Base-by-base conservation (phyloP, 2,797 vertebrate species). In the Salarias fasciatus region DNA sequence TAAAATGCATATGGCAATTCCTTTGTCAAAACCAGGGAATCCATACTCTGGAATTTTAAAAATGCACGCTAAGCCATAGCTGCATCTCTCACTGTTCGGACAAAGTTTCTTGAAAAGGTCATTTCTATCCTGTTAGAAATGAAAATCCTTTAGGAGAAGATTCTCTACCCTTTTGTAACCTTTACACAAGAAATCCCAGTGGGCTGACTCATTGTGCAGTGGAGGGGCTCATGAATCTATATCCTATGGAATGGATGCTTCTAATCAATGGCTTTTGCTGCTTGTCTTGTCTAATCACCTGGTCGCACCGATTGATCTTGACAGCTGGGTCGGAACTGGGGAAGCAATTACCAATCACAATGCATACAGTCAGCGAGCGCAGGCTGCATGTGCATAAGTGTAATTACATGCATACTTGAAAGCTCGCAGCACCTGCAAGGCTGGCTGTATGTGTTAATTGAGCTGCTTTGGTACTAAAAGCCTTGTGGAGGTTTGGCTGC, bases 161-260 rank as follows among this genome's bases (percentile, higher is more conserved):
- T 86, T 86, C 70, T 80, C 72, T 87, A 89, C 84, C 87, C 86
- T 91, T 90, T 83, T 84, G 68, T 84, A 89, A 90, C 87, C 86
- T 91, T 91, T 90, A 84, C 82, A 86, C 73, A 83, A 88, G 77
- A 76, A 87, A 80, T 89, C 83, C 89, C 85, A 80, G 80, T 18
- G 80, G 86, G 69, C 77, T 66, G 80, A 80, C 76, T 82, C 82
- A 84, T 83, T 86, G 85, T 83, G 82, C 57, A 31, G 79, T 15
- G 63, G 52, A 75, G 31, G 67, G 69, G 57, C 72, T 84, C 82
- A 80, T 88, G 81, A 85, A 91, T 90, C 86, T 80, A 84, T 89
- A 88, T 86, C 50, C 72, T 65, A 82, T 82, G 78, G 79, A 85
- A 72, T 75, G 73, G 71, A 83, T 71, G 83, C 65, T 49, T 85